Evolutionary conservation across 2,797 vertebrate genomes (phyloP).

Genomic region (Gymnopithys bicolor): DNA sequence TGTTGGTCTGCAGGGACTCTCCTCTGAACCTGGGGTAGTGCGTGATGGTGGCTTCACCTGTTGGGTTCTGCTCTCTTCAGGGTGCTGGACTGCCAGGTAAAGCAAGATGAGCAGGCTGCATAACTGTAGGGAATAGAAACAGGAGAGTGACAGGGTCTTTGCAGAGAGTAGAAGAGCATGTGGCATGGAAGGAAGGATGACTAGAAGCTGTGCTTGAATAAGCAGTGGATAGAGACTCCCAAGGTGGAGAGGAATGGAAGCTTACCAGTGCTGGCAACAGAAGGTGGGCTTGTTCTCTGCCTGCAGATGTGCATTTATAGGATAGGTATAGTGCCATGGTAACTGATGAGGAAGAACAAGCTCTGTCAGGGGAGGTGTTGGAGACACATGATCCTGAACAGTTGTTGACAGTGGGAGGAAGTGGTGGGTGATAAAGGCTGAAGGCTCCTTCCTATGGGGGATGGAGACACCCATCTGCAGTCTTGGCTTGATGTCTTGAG

Average conservation of each 20-base stretch:
- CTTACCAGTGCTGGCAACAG: not conserved
- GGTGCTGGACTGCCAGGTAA: not conserved
- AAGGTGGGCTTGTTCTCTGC: not conserved
- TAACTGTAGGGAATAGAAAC: not conserved
- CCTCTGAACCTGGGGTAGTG: not conserved
- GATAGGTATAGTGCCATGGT: slow-evolving; percentile 17
- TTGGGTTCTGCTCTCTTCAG: not conserved
- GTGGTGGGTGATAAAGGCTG: not conserved
- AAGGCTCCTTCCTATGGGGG: not conserved
- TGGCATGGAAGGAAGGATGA: not conserved
- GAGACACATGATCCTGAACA: not conserved
- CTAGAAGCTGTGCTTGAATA: not conserved
- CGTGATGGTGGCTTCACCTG: not conserved
- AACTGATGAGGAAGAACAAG: slow-evolving; percentile 19
- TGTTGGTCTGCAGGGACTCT: not conserved
- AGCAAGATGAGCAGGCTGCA: not conserved
- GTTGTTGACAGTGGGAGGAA: not conserved
- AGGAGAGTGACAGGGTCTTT: not conserved
- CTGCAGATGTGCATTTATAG: slow-evolving; percentile 23
- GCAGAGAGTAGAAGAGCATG: not conserved
- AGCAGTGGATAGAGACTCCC: not conserved
- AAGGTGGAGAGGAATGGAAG: not conserved
- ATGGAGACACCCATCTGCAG: not conserved
- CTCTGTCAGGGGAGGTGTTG: not conserved
- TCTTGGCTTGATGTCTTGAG: not conserved